Base-by-base conservation (phyloP, 2,113 vertebrate species). In the Salminus brasiliensis region DNA sequence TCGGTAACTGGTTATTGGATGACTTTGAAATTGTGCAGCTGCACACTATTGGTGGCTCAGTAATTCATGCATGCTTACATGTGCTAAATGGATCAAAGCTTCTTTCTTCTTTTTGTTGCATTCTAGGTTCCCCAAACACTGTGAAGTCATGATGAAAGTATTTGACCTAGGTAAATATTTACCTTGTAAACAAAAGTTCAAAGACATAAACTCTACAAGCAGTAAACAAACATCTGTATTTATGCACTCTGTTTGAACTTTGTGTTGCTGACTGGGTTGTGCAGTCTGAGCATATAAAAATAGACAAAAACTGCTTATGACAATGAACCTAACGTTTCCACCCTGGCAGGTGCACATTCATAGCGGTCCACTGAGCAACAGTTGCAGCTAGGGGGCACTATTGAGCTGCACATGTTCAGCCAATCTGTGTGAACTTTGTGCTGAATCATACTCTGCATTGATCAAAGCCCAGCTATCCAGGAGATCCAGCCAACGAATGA, bases 371-470 rank as follows among this genome's bases (percentile, higher is more conserved):
- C 12, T 66, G 21, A 63, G n/a, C 4, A n/a, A 11, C 8, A 39
- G 18, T n/a, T 23, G 34, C 9, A 78, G 79, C 81, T 62, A 45
- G 87, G 65, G 79, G 87, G 86, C 85, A 87, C 84, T 75, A 43
- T 4, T 85, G 83, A 63, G 12, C 9, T 72, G 34, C 52, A 68
- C 0, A 69, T 72, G 27, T 7, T 2, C 18, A 36, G 55, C 21
- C 32, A 39, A 3, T 39, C 32, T 7, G 7, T 4, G 21, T 3
- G 32, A 39, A 34, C 29, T 25, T 55, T 47, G 6, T 55, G 52
- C 52, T 63, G 29, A 63, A 63, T 63, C 30, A 63, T 63, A 63
- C 60, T 21, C 30, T 34, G 27, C 13, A 63, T 10, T 32, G 52
- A 55, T 63, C 16, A 18, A 63, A 63, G 29, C 27, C 9, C 57